Evolutionary conservation across 2,888 invertebrate species (phyloP).

Genomic region (Euzophera pinguis): DNA sequence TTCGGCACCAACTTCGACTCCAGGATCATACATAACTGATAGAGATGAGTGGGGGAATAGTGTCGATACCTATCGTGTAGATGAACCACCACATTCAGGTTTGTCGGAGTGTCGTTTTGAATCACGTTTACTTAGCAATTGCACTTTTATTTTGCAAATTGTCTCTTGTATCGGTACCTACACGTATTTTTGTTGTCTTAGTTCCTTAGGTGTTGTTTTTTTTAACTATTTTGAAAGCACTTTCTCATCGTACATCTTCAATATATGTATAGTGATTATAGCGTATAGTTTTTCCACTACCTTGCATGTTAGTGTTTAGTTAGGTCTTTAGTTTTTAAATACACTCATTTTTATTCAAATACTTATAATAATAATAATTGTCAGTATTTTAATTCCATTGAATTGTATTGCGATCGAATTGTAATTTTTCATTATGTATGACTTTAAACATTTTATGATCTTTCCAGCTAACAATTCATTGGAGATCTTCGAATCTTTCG

Average conservation of each 20-base stretch:
- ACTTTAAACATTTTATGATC: conserved; percentile 15
- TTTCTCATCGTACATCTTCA: conserved; percentile 3
- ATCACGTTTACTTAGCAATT: conserved; percentile 55
- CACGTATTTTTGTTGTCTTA: conserved; percentile 34
- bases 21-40: conserved; percentile 56
- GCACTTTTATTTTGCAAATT: conserved; percentile 68
- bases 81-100: conserved; percentile 78
- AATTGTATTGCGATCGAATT: too few relatives aligned
- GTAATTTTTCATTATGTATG: not conserved
- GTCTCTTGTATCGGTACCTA: conserved; percentile 14
- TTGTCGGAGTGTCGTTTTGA: conserved; percentile 72
- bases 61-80: conserved; percentile 73
- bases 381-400: too few relatives aligned
- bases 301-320: conserved; percentile 15
- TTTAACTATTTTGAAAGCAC: conserved; percentile 27
- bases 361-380: too few relatives aligned
- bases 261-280: not conserved
- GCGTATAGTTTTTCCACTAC: conserved; percentile 1
- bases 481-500: conserved; percentile 79
- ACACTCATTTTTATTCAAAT: too few relatives aligned
- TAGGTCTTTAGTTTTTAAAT: conserved; percentile 6
- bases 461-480: conserved; percentile 65
- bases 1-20: conserved; percentile 48
- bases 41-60: conserved; percentile 73
- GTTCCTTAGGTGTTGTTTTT: conserved; percentile 27